Percentiles rank a stretch among this genome's conserved stretches.
These are phyloP conservation scores for Lethenteron reissneri DNA, from an alignment of 2,113 vertebrate species.

Conservation along the genomic window DNA sequence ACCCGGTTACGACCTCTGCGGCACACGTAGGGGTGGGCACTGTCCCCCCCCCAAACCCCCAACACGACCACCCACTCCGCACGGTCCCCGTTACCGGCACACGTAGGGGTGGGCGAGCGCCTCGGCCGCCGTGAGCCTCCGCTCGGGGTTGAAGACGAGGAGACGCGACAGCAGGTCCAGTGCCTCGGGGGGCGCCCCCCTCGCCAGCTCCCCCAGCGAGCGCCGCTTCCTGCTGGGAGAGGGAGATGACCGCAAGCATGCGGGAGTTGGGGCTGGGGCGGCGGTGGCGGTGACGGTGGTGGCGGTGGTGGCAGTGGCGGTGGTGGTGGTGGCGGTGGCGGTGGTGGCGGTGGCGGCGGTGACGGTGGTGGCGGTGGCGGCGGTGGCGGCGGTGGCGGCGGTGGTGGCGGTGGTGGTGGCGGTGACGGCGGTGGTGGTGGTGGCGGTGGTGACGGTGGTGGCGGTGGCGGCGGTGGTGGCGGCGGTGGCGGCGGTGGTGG, in stretches of 20 bases:
- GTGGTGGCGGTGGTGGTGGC: not conserved
- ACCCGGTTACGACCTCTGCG: no score
- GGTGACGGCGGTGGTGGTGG: no score
- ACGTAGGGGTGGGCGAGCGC: constrained; percentile 65
- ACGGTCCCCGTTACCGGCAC: constrained; percentile 26
- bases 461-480: no score
- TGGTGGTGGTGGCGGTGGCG: no score
- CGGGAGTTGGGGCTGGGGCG: not conserved
- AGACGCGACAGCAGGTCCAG: constrained; percentile 50
- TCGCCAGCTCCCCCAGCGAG: constrained; percentile 38
- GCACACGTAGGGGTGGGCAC: no score
- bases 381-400: not conserved
- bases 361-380: not conserved
- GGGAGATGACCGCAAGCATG: not conserved
- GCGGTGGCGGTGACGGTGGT: no score
- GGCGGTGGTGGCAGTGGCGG: no score
- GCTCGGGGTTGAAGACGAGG: constrained; percentile 58
- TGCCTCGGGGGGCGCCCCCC: constrained; percentile 38
- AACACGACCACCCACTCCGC: no score
- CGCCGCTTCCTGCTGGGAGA: constrained; percentile 12
- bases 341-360: not conserved
- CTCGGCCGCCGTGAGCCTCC: constrained; percentile 53
- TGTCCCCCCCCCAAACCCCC: no score
- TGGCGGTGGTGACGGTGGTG: no score
- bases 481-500: no score